Percentiles rank a stretch among this genome's conserved stretches.
phyloP scores from a whole-genome alignment of 2,113 vertebrate genomes.

The Phycodurus eques region DNA sequence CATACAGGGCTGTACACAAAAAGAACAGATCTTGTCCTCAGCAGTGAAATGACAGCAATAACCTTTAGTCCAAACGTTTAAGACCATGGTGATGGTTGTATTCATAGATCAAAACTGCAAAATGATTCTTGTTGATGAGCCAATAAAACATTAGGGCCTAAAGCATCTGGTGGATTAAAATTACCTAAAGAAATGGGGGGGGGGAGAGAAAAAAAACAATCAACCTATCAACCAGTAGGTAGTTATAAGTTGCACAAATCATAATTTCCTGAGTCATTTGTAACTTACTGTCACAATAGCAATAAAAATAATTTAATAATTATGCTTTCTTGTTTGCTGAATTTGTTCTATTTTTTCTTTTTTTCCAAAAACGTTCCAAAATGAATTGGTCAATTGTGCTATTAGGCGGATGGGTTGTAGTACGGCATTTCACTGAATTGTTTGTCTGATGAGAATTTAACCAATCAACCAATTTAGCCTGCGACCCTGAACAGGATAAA shows the following conservation, averaged over 20 bases:
- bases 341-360: too few relatives aligned
- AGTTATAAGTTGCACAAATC: too few relatives aligned
- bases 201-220: too few relatives aligned
- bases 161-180: background rate
- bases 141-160: background rate
- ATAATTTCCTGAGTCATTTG: too few relatives aligned
- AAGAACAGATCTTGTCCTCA: background rate
- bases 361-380: too few relatives aligned
- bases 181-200: background rate
- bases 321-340: too few relatives aligned
- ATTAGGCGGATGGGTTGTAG: too few relatives aligned
- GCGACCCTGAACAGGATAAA: too few relatives aligned
- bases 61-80: slow-evolving; percentile 3
- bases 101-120: background rate
- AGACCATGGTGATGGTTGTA: background rate
- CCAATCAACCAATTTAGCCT: background rate
- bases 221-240: too few relatives aligned
- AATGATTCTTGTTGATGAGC: background rate
- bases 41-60: background rate
- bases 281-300: too few relatives aligned
- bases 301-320: too few relatives aligned
- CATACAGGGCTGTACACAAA: background rate
- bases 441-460: background rate
- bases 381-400: too few relatives aligned
- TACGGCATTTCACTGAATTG: background rate